Conservation (phyloP, 2,113 vertebrate species). For the Sialia sialis region DNA sequence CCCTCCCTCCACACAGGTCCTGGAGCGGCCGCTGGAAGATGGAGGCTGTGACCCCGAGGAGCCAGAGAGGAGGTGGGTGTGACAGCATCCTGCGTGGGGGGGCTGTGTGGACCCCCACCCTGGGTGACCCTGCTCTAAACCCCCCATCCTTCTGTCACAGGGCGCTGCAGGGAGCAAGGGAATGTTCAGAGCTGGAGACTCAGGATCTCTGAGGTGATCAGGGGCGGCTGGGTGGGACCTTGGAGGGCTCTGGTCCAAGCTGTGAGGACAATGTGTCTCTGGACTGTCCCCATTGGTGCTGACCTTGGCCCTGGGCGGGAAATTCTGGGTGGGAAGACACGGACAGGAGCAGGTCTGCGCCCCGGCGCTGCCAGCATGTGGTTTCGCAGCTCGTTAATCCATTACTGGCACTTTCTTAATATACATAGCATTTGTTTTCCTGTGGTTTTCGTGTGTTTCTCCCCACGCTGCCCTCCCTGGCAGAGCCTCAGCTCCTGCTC, state of each 20-base stretch:
- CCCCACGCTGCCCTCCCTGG: background rate
- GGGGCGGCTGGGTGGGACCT: background rate
- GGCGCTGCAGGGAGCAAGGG: background rate
- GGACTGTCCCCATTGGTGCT: accelerated
- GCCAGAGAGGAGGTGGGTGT: slow-evolving; percentile 45
- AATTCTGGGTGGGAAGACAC: background rate
- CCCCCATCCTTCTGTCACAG: background rate
- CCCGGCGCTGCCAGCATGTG: background rate
- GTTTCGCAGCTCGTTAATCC: slow-evolving; percentile 51
- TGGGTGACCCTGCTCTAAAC: background rate
- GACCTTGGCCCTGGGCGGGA: background rate
- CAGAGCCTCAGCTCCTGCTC: background rate
- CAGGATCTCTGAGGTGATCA: slow-evolving; percentile 62
- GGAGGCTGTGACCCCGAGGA: background rate
- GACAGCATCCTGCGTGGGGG: accelerated
- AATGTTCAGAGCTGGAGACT: slow-evolving; percentile 33
- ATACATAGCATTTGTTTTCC: background rate
- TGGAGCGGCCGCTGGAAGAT: background rate
- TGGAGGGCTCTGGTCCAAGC: background rate
- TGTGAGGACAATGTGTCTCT: background rate
- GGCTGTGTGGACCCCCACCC: background rate
- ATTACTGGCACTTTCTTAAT: slow-evolving; percentile 9
- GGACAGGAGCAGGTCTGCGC: background rate
- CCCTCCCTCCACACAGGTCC: background rate
- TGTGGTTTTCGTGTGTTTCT: slow-evolving; percentile 8